Percentiles rank a stretch among this genome's conserved stretches.
These are phyloP conservation scores for Thera britannica DNA, from an alignment of 2,888 invertebrate genomes.

Conservation along the genomic window DNA sequence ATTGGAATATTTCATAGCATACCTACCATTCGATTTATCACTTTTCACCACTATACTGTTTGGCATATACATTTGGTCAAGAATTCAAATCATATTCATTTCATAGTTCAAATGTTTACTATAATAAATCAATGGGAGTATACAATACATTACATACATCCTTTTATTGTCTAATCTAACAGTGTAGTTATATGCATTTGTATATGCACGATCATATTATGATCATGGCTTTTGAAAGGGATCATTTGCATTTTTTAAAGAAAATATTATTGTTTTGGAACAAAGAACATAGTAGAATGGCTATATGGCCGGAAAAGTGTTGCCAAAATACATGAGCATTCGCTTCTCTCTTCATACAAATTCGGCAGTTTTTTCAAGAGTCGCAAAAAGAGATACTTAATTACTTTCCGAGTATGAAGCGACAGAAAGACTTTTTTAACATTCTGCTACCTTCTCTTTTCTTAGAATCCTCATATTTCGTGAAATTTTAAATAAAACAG, in stretches of 20 bases:
- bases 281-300: too few species aligned
- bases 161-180: conserved; percentile 30
- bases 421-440: too few species aligned
- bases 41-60: conserved; percentile 2
- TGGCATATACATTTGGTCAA: not conserved
- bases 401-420: too few species aligned
- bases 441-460: too few species aligned
- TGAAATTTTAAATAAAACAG: too few species aligned
- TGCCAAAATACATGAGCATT: too few species aligned
- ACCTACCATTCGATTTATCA: conserved; percentile 4
- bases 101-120: conserved; percentile 18
- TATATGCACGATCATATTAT: not conserved
- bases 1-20: conserved; percentile 9
- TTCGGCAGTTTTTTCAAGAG: too few species aligned
- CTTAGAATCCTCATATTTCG: too few species aligned
- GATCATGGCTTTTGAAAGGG: conserved; percentile 6
- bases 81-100: not conserved
- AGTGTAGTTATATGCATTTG: conserved; percentile 6
- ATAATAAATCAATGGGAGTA: conserved; percentile 32
- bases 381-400: too few species aligned
- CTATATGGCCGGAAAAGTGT: too few species aligned
- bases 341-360: too few species aligned
- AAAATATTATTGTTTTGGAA: not conserved
- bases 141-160: conserved; percentile 27
- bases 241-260: conserved; percentile 16